phyloP scores from a whole-genome alignment of 1,140 invertebrate species.

The Dendrolimus kikuchii region DNA sequence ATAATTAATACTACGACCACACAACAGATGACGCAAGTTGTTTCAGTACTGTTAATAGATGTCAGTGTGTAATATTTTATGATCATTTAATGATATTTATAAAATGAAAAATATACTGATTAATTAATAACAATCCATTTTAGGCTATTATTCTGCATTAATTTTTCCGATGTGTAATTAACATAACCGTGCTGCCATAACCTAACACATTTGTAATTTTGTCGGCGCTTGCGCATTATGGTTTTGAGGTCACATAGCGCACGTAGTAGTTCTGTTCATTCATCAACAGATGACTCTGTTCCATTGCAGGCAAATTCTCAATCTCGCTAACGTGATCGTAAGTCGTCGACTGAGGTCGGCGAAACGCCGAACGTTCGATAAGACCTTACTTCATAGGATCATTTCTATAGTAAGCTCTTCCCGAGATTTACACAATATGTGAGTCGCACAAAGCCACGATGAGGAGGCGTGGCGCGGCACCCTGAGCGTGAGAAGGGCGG shows the following conservation, averaged over 20 bases:
- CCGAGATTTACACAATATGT: conserved; percentile 20
- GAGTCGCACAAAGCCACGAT: conserved; percentile 1
- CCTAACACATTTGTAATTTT: too few relatives aligned
- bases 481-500: conserved; percentile 5
- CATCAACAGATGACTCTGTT: conserved; percentile 13
- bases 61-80: too few relatives aligned
- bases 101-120: too few relatives aligned
- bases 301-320: conserved; percentile 5
- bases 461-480: conserved; percentile 4
- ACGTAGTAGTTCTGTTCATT: not conserved
- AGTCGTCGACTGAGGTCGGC: not conserved
- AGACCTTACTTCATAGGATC: conserved; percentile 7
- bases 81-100: too few relatives aligned
- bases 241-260: not conserved
- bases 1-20: too few relatives aligned
- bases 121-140: too few relatives aligned
- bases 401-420: conserved; percentile 26
- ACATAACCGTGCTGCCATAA: too few relatives aligned
- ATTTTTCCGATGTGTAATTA: too few relatives aligned
- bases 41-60: too few relatives aligned
- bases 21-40: too few relatives aligned
- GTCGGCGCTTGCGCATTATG: too few relatives aligned
- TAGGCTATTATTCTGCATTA: too few relatives aligned
- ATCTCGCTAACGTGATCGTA: conserved; percentile 10
- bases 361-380: not conserved